Percentiles rank a stretch among this genome's conserved stretches.
Evolutionary conservation across 1,140 invertebrate species (phyloP).

Genomic region (Cepaea nemoralis): DNA sequence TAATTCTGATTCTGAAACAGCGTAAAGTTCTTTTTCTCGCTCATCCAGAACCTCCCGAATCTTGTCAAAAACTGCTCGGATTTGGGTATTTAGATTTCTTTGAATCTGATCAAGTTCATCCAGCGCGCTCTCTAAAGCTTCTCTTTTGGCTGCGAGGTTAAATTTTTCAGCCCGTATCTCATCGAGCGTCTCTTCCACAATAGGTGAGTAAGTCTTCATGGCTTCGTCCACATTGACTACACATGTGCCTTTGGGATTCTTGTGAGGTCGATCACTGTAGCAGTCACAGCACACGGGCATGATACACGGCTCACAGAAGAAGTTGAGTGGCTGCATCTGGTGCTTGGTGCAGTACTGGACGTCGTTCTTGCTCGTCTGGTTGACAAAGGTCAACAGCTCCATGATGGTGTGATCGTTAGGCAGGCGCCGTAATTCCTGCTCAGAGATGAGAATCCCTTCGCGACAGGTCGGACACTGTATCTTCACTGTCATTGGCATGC

Average conservation of each 20-base stretch:
- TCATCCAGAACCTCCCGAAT: conserved; percentile 61
- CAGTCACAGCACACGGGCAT: conserved; percentile 69
- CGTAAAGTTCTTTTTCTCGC: conserved; percentile 61
- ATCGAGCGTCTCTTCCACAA: conserved; percentile 59
- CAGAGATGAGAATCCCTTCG: conserved; percentile 90
- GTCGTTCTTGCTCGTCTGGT: conserved; percentile 56
- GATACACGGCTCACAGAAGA: conserved; percentile 69
- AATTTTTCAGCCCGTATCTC: conserved; percentile 56
- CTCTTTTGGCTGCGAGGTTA: conserved; percentile 52
- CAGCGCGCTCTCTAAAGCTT: conserved; percentile 54
- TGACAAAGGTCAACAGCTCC: conserved; percentile 61
- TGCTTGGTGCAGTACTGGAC: conserved; percentile 66
- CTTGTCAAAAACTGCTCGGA: conserved; percentile 61
- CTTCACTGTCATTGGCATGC: conserved; percentile 66
- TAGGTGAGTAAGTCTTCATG: conserved; percentile 63
- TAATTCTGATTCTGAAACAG: conserved; percentile 61
- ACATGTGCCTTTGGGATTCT: conserved; percentile 61
- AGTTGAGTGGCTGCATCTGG: conserved; percentile 67
- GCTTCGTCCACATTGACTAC: conserved; percentile 68
- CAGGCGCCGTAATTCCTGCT: conserved; percentile 60
- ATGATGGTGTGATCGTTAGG: conserved; percentile 67
- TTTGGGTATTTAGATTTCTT: conserved; percentile 56
- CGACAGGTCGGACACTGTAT: conserved; percentile 85
- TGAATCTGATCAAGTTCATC: conserved; percentile 63
- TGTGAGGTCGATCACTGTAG: conserved; percentile 67